These are phyloP conservation scores for Holothuria leucospilota DNA, from an alignment of 53 echinoderm and acorn worm species.

Conservation along the genomic window DNA sequence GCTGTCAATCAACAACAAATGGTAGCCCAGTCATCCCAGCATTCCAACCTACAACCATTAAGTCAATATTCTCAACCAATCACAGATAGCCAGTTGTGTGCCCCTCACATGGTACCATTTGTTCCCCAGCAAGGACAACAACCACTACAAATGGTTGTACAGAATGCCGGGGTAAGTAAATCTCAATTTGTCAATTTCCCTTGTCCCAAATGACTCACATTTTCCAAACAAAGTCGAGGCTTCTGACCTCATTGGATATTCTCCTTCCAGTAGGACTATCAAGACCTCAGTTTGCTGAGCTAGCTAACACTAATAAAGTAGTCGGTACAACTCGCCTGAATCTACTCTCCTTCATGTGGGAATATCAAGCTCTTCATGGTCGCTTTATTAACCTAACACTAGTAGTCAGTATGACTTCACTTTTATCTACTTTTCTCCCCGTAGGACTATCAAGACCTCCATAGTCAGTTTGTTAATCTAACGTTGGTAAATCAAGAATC, in stretches of 20 bases:
- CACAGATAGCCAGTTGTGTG: slow-evolving; percentile 23
- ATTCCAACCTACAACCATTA: slow-evolving; percentile 29
- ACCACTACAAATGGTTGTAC: slow-evolving; percentile 60
- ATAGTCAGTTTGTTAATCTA: slow-evolving; percentile 47
- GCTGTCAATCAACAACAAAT: slow-evolving; percentile 64
- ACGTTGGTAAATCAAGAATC: slow-evolving; percentile 62
- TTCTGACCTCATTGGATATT: no score
- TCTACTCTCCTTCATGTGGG: background rate
- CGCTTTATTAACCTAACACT: slow-evolving; percentile 14
- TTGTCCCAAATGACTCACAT: slow-evolving; percentile 58
- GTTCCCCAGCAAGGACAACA: slow-evolving; percentile 62
- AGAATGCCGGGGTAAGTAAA: no score
- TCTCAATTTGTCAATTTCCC: no score
- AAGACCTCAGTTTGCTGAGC: no score
- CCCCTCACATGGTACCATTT: slow-evolving; percentile 40
- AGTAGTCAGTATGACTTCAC: slow-evolving; percentile 49
- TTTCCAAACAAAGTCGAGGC: background rate
- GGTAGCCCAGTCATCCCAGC: slow-evolving; percentile 53
- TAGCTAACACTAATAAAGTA: slow-evolving; percentile 24
- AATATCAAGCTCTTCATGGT: background rate
- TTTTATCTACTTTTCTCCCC: background rate
- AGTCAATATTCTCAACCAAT: slow-evolving; percentile 45
- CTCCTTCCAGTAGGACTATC: no score
- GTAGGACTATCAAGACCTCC: slow-evolving; percentile 21
- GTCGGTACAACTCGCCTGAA: slow-evolving; percentile 49